Evolutionary conservation across 1,140 invertebrate genomes (phyloP).

Genomic region (Spodoptera frugiperda): DNA sequence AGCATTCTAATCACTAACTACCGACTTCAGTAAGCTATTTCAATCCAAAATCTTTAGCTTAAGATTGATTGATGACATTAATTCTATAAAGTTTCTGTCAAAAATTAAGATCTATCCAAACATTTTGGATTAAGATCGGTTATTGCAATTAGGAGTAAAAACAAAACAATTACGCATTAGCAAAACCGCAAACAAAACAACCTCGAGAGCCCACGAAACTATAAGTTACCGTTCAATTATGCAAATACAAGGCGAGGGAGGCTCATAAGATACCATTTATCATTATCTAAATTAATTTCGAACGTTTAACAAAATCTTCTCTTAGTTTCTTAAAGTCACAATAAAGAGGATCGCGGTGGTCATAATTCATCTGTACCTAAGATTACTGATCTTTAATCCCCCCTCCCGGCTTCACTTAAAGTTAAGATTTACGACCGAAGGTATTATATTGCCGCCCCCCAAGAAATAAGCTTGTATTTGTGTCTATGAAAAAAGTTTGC

Average conservation of each 20-base stretch:
- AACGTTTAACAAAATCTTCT: constrained; percentile 83
- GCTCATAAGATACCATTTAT: constrained; percentile 82
- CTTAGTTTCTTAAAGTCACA: constrained; percentile 86
- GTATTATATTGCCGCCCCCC: constrained; percentile 87
- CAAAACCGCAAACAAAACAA: neutral
- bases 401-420: constrained; percentile 88
- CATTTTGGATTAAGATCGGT: too few relatives aligned
- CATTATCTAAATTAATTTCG: constrained; percentile 86
- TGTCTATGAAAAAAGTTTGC: constrained; percentile 81
- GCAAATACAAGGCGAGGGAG: constrained; percentile 73
- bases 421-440: constrained; percentile 90
- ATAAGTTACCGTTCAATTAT: constrained; percentile 69
- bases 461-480: constrained; percentile 71
- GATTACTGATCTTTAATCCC: constrained; percentile 92
- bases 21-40: too few relatives aligned
- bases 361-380: constrained; percentile 89
- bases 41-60: too few relatives aligned
- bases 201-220: constrained; percentile 51
- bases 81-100: too few relatives aligned
- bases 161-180: constrained; percentile 43
- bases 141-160: too few relatives aligned
- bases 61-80: too few relatives aligned
- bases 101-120: too few relatives aligned
- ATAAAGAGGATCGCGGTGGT: constrained; percentile 84
- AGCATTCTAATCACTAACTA: constrained; percentile 1